phyloP scores from a whole-genome alignment of 1,140 invertebrate genomes.

The Pogonomyrmex barbatus region DNA sequence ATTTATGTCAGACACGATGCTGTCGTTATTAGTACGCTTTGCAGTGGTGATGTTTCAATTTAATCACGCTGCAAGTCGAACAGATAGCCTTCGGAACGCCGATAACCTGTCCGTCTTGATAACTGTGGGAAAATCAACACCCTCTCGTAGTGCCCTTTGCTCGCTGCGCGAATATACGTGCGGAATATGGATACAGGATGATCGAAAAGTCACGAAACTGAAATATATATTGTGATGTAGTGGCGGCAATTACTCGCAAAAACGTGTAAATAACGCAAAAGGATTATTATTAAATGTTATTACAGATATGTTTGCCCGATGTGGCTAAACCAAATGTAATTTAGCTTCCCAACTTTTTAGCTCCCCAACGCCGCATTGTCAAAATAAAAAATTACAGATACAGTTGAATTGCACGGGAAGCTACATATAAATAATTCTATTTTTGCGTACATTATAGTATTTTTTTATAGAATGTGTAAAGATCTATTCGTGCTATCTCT shows the following conservation, averaged over 20 bases:
- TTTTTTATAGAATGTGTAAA: conserved; percentile 4
- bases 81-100: conserved; percentile 52
- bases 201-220: conserved; percentile 59
- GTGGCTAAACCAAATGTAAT: conserved; percentile 4
- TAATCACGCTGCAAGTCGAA: conserved; percentile 27
- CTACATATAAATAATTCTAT: conserved; percentile 6
- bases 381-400: conserved; percentile 20
- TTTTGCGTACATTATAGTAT: background rate
- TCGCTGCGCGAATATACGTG: conserved; percentile 47
- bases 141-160: conserved; percentile 56
- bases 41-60: conserved; percentile 45
- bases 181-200: conserved; percentile 48
- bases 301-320: background rate
- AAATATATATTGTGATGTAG: background rate
- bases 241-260: conserved; percentile 6
- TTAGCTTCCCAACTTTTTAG: background rate
- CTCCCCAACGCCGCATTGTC: background rate
- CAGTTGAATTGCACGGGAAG: background rate
- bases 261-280: conserved; percentile 16
- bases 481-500: background rate
- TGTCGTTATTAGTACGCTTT: background rate
- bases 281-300: conserved; percentile 11
- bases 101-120: conserved; percentile 76
- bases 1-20: conserved; percentile 5
- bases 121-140: conserved; percentile 79